phyloP scores from a whole-genome alignment of 1,140 invertebrate species.

The Zaprionus tsacasi region DNA sequence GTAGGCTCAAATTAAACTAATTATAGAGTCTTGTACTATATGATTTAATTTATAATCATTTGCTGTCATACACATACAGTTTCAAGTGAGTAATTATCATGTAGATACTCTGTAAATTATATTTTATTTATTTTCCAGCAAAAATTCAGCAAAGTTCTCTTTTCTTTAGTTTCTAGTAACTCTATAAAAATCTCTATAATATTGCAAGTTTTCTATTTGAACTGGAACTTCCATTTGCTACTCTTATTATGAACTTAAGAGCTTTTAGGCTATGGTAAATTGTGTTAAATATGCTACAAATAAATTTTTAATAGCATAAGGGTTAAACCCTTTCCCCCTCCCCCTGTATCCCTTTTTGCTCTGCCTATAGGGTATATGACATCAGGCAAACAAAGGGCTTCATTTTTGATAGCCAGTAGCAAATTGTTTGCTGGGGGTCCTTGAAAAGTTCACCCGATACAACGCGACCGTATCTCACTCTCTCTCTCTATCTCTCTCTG shows the following conservation, averaged over 20 bases:
- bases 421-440: neutral
- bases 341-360: neutral
- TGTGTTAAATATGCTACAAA: conserved; percentile 1
- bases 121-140: too few species aligned
- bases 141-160: too few species aligned
- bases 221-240: neutral
- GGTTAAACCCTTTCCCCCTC: neutral
- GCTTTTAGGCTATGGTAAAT: neutral
- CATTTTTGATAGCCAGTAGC: neutral
- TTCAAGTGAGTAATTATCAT: too few species aligned
- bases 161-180: too few species aligned
- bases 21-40: too few species aligned
- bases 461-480: neutral
- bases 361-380: conserved; percentile 19
- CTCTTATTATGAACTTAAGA: neutral
- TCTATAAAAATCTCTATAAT: too few species aligned
- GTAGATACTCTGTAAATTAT: too few species aligned
- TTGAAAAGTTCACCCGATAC: conserved; percentile 10
- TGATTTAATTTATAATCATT: too few species aligned
- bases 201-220: too few species aligned
- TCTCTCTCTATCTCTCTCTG: neutral
- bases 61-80: too few species aligned
- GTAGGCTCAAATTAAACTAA: too few species aligned
- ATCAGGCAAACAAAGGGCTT: neutral
- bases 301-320: conserved; percentile 1